Evolutionary conservation across 2,797 vertebrate species (phyloP), one percentile per base, ranked within the genome.

Genomic region (Pseudochaenichthys georgianus): DNA sequence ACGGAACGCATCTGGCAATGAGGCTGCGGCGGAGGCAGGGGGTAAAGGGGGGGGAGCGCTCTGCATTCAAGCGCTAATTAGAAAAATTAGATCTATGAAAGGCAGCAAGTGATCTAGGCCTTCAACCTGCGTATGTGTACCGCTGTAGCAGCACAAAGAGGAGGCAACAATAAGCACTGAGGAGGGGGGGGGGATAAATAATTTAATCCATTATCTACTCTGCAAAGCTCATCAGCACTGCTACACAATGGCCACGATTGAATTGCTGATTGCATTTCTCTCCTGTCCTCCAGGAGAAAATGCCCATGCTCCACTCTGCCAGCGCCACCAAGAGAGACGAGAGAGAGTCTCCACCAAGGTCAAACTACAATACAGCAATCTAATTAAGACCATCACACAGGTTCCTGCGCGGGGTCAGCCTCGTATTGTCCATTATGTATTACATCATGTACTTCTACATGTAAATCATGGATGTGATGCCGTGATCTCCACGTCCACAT

Each of bases 151-250:
- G 83, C 91, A 94, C 92, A 94, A 93, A 93, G 93, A 88, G 82
- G 87, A 87, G 87, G 88, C 89, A 91, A 93, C 94, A 93, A 94
- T 94, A 89, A 89, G 85, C 84, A 70, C 64, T 48, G 87, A 85
- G 87, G 92, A 90, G 90, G 85, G 85, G 75, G 85, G 19, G 69
- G 60, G 52, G 85, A 94, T 98, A 97, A 95, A 98, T 97, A 98
- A 98, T 97, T 97, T 97, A 97, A 97, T 97, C 96, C 96, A 96
- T 98, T 98, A 97, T 96, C 96, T 96, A 95, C 95, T 95, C 96
- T 96, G 95, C 95, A 96, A 96, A 96, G 96, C 96, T 97, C 96
- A 96, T 97, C 95, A 97, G 93, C 91, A 88, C 92, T 80, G 90
- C 89, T 89, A 89, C 89, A 94, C 94, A 94, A 95, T 94, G 91